phyloP scores from a whole-genome alignment of 2,113 vertebrate genomes.

The Mustela nigripes region DNA sequence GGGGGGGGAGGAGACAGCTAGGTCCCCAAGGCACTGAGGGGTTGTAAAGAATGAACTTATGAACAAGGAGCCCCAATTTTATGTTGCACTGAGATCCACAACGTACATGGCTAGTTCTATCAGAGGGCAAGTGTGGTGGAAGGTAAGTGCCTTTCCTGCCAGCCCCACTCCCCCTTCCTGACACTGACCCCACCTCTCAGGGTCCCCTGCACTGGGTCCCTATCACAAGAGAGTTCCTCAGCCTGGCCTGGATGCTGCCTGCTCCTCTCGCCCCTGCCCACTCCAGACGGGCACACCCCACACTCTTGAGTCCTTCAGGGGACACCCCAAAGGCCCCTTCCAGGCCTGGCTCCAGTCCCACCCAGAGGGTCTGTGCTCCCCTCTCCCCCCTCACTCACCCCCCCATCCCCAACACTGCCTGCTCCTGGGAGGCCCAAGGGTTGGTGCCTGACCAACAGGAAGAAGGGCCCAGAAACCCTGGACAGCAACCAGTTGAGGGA shows the following conservation, averaged over 20 bases:
- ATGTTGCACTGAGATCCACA: not conserved
- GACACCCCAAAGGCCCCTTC: not conserved
- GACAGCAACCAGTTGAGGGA: not conserved
- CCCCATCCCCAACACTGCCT: not conserved
- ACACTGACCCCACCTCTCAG: not conserved
- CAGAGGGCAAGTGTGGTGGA: not conserved
- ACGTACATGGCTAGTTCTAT: rapidly evolving
- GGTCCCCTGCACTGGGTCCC: not conserved
- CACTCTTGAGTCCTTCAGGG: not conserved
- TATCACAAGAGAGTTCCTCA: not conserved
- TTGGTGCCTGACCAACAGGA: not conserved
- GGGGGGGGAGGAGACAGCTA: too few species aligned
- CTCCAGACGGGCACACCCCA: not conserved
- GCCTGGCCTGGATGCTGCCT: not conserved
- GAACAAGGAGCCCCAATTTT: not conserved
- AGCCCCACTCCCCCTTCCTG: not conserved
- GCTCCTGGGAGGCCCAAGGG: not conserved
- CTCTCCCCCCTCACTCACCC: not conserved
- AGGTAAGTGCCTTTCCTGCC: rapidly evolving
- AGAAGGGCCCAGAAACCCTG: not conserved
- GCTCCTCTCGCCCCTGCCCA: not conserved
- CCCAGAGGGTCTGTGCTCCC: not conserved
- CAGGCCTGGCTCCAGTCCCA: not conserved
- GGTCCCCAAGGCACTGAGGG: not conserved
- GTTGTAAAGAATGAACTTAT: not conserved